A percentile compares a stretch with the other conserved stretches of the same genome.
These are phyloP conservation scores for Geotrypetes seraphini DNA, from an alignment of 2,797 vertebrate genomes.

Conservation along the genomic window DNA sequence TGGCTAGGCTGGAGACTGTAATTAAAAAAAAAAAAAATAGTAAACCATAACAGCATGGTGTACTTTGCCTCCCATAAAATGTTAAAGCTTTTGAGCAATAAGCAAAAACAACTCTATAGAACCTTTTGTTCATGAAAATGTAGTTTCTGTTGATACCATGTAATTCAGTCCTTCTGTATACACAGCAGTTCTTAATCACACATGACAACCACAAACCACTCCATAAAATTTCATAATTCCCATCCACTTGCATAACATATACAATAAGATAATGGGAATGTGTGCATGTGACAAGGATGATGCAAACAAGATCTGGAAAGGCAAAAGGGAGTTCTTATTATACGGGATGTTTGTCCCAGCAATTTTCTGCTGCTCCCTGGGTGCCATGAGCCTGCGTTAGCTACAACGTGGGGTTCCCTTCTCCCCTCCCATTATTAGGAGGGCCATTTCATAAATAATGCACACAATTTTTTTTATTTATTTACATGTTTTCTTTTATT, in stretches of 20 bases:
- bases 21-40: no score
- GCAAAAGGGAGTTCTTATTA: no score
- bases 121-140: neutral
- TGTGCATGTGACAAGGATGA: conserved; percentile 10
- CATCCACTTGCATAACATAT: neutral
- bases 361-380: no score
- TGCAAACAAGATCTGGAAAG: neutral
- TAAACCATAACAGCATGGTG: neutral
- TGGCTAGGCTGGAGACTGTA: no score
- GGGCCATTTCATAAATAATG: no score
- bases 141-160: neutral
- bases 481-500: no score
- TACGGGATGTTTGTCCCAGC: no score
- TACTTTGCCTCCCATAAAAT: neutral
- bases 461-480: no score
- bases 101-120: neutral
- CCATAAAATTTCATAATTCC: conserved; percentile 20
- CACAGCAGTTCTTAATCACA: conserved; percentile 1
- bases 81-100: no score
- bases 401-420: no score
- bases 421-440: no score
- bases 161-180: neutral
- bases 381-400: no score
- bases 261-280: neutral
- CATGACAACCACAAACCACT: conserved; percentile 6